Base-by-base conservation (phyloP, 2,113 vertebrate genomes). In the Panthera leo region DNA sequence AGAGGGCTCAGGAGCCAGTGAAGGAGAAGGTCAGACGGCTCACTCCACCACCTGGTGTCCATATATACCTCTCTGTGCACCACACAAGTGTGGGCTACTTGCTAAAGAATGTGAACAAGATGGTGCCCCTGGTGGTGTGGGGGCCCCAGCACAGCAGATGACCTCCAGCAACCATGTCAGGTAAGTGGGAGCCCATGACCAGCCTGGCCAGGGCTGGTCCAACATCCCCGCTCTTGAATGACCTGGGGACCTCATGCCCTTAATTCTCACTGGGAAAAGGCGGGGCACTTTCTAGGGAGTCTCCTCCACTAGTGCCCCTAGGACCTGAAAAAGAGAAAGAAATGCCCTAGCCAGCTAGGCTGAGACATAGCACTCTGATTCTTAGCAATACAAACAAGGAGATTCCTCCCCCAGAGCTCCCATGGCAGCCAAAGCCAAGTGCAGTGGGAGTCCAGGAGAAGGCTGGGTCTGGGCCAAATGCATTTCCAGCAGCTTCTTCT, bases 41-140 rank as follows among this genome's bases (percentile, higher is more conserved):
- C 89, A 89, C 87, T 94, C 89, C 82, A 94, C 95, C 97, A 97
- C 97, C 97, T 98, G 98, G 86, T 93, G n/a, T 97, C 97, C 97
- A 98, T 98, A 98, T 98, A 97, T 96, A 95, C 89, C 21, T 67
- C 89, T 82, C 83, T 3, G 11, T 27, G 25, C 79, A 0, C 0
- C 18, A 95, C 7, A 1, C 63, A 91, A 73, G 23, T 3, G 61
- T 39, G 36, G 71, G 88, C 85, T 85, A 85, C 55, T 85, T 78
- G 88, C 70, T 97, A 91, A 16, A 70, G 71, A 61, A 58, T 29
- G 42, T 63, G 21, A 83, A 42, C 0, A n/a, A 88, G 86, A 89
- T 31, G 63, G 61, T 29, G 23, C 2, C 36, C n/a, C 4, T 4
- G 42, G 45, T 2, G 55, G 14, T 42, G 5, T 6, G 13, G 85